Base-by-base conservation (phyloP, 2,888 invertebrate genomes). In the Antheraea assamensis region DNA sequence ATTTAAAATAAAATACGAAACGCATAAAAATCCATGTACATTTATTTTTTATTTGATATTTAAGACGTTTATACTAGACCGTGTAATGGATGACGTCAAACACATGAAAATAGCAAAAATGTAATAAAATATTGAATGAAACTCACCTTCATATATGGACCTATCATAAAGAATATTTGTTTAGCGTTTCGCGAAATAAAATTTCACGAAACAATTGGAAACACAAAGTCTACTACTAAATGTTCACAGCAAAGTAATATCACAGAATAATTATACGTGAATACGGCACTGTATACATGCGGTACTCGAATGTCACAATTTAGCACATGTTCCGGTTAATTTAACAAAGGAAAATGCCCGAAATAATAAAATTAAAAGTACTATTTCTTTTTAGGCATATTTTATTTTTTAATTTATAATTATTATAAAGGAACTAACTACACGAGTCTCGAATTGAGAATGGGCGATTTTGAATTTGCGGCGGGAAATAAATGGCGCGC, bases 121-220 rank as follows among this genome's bases (percentile, higher is more conserved):
- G 19, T 64, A 64, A 58, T 58, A 58, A 58, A 58, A 64, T 27
- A 30, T 27, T 30, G 27, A n/a, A n/a, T n/a, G n/a, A 30, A 74
- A 92, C 94, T 93, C 86, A 94, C 94, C 94, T 94, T 94, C 94
- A 94, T 94, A 91, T 93, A 92, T 88, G 94, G 94, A 88, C 94
- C 94, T 94, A 93, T 94, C 94, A 94, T 94, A 94, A 93, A 94
- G 94, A 93, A 88, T 82, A 87, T 88, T 92, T 87, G 81, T 79
- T 79, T 77, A 85, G 85, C 84, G 92, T 88, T 91, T 87, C 93
- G 93, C 92, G 93, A 94, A 94, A 93, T 87, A 76, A 79, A 84
- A 90, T 90, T 92, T 91, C 94, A 94, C 94, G 92, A 93, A 94
- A 93, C 91, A 79, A 80, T 81, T 79, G 80, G 81, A 82, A 73